phyloP scores from a whole-genome alignment of 2,797 vertebrate genomes.

The Vespertilio murinus region DNA sequence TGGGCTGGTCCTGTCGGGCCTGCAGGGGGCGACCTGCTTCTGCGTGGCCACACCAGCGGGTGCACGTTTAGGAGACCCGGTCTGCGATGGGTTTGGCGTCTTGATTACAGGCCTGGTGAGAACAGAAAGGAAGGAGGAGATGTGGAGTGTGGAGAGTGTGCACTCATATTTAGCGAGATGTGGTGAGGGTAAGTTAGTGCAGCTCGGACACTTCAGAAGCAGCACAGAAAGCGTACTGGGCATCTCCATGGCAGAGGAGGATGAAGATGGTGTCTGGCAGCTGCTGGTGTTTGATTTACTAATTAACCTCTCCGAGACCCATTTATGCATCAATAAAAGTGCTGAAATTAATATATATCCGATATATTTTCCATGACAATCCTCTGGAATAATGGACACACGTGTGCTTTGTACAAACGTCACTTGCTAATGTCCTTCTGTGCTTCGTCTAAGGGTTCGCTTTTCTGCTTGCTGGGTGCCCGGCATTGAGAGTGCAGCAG shows the following conservation, averaged over 20 bases:
- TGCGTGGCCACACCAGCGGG: not conserved
- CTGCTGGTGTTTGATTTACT: not conserved
- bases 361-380: not conserved
- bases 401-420: not conserved
- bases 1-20: not conserved
- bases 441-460: not conserved
- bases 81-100: not conserved
- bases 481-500: not conserved
- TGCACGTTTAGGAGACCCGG: not conserved
- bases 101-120: not conserved
- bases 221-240: not conserved
- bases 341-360: not conserved
- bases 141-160: not conserved
- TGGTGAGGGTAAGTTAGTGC: not conserved
- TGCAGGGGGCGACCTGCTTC: not conserved
- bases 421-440: not conserved
- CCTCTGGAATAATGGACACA: not conserved
- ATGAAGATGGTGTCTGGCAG: not conserved
- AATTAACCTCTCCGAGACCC: not conserved
- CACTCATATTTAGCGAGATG: not conserved
- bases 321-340: not conserved
- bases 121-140: not conserved
- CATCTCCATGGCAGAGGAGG: not conserved
- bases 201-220: not conserved
- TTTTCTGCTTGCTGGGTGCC: not conserved